Evolutionary conservation across 2,888 invertebrate genomes (phyloP).

Genomic region (Cataglyphis albicans): DNA sequence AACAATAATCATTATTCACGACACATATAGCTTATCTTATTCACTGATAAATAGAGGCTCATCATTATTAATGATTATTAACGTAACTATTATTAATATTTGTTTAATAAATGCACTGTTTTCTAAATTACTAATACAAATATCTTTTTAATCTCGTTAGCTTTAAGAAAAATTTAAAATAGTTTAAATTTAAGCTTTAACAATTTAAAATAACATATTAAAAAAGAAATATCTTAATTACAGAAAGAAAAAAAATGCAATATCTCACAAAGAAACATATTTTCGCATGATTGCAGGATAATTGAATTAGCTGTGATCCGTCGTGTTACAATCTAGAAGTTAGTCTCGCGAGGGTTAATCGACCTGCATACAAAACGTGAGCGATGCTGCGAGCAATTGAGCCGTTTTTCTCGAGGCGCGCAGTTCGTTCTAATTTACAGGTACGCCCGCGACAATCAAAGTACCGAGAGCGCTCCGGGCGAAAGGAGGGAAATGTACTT

Average conservation of each 20-base stretch:
- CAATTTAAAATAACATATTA: background rate
- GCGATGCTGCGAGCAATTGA: slow-evolving; percentile 43
- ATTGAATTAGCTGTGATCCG: slow-evolving; percentile 29
- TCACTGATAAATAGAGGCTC: background rate
- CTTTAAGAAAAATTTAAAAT: background rate
- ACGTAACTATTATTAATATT: background rate
- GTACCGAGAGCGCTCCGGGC: slow-evolving; percentile 37
- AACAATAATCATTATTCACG: background rate
- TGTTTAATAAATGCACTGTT: background rate
- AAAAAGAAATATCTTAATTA: background rate
- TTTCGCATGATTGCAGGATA: slow-evolving; percentile 17
- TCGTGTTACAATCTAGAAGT: slow-evolving; percentile 16
- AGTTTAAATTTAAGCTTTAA: background rate
- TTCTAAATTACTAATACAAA: background rate
- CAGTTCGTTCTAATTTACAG: slow-evolving; percentile 54
- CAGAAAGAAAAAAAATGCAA: background rate
- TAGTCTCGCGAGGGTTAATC: slow-evolving; percentile 42
- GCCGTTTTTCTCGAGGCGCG: slow-evolving; percentile 46
- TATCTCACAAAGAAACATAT: background rate
- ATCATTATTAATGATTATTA: background rate
- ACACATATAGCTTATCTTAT: background rate
- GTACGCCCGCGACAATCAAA: slow-evolving; percentile 54
- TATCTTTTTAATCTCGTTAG: slow-evolving; percentile 12
- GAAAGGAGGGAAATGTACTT: slow-evolving; percentile 51
- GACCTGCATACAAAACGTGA: slow-evolving; percentile 46